Conservation (phyloP, 1,140 invertebrate species). For the Macrobrachium rosenbergii region DNA sequence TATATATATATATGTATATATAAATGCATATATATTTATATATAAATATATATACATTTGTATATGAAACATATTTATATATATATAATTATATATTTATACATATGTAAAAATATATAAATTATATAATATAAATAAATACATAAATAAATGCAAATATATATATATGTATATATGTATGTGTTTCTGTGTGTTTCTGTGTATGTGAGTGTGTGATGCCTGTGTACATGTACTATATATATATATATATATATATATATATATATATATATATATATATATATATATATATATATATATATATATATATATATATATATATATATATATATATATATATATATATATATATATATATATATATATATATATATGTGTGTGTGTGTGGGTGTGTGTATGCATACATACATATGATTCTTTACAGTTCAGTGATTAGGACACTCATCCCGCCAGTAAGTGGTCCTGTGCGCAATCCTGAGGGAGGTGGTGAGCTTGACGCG, state of each 20-base stretch:
- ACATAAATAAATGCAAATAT: too few relatives aligned
- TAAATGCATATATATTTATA: too few relatives aligned
- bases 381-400: background rate
- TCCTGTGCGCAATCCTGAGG: too few relatives aligned
- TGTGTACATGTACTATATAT: too few relatives aligned
- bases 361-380: background rate
- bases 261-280: constrained; percentile 6
- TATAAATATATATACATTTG: too few relatives aligned
- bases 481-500: too few relatives aligned
- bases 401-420: background rate
- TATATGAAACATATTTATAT: background rate
- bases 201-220: too few relatives aligned
- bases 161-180: background rate
- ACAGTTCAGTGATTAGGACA: too few relatives aligned
- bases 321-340: background rate
- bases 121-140: too few relatives aligned
- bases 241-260: constrained; percentile 17
- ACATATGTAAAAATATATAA: background rate
- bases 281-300: constrained; percentile 18
- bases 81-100: background rate
- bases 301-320: constrained; percentile 15
- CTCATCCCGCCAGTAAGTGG: too few relatives aligned
- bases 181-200: too few relatives aligned
- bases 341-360: constrained; percentile 4
- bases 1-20: too few relatives aligned